These are phyloP conservation scores for Plagodis pulveraria DNA, from an alignment of 2,888 invertebrate species.

Conservation along the genomic window DNA sequence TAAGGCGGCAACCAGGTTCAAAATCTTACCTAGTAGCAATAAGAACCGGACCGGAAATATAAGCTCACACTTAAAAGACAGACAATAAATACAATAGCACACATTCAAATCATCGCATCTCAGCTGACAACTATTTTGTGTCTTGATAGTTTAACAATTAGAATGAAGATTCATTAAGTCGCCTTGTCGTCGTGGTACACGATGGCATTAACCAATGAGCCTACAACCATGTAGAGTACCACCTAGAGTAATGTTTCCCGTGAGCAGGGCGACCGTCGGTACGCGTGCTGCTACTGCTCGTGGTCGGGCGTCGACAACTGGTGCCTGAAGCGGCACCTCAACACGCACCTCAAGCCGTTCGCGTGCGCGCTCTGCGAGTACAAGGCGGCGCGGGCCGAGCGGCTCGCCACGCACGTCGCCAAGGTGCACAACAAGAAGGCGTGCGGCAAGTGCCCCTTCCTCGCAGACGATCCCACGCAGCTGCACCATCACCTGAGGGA, in stretches of 20 bases:
- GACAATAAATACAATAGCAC: too few species aligned
- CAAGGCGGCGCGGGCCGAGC: conserved; percentile 96
- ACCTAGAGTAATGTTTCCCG: conserved; percentile 26
- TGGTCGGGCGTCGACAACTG: conserved; percentile 98
- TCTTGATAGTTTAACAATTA: too few species aligned
- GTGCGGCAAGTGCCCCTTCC: conserved; percentile 94
- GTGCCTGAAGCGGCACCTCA: conserved; percentile 96
- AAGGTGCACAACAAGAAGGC: conserved; percentile 97
- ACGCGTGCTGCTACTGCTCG: conserved; percentile 95
- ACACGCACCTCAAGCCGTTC: conserved; percentile 96
- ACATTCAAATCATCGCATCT: too few species aligned
- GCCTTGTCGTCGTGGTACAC: too few species aligned
- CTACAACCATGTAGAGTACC: too few species aligned
- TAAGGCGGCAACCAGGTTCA: too few species aligned
- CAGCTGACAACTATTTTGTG: too few species aligned
- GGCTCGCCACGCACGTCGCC: conserved; percentile 94
- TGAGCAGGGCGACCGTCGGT: conserved; percentile 87
- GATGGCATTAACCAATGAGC: too few species aligned
- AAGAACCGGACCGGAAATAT: too few species aligned
- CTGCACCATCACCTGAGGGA: conserved; percentile 91
- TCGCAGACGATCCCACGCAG: conserved; percentile 93
- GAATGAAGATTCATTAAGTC: too few species aligned
- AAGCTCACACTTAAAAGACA: too few species aligned
- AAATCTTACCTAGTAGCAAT: too few species aligned
- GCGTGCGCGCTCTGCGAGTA: conserved; percentile 96